Base-by-base conservation (phyloP, 2,888 invertebrate genomes). In the Cynaeus angustus region DNA sequence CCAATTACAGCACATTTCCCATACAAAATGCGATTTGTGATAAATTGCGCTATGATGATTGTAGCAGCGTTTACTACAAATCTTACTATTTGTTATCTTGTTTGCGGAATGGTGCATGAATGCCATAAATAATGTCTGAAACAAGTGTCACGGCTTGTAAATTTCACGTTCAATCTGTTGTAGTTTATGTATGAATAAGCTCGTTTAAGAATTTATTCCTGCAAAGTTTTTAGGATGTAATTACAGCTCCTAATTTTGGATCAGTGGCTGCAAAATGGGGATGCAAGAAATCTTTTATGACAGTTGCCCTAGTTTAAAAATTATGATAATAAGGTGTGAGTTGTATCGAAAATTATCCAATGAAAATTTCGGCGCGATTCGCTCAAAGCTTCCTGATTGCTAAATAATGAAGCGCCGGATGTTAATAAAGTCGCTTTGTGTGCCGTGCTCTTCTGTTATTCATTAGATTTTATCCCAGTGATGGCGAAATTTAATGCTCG, bases 1-100 rank as follows among this genome's bases (percentile, higher is more conserved):
- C n/a, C 38, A 55, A 55, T 55, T 55, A 38, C 37, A 38, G 33
- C 55, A 14, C 55, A 38, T 55, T 38, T 55, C 16, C 55, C 38
- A 16, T 7, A 48, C 48, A 10, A 30, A 12, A 12, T 30, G 16
- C 50, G 13, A 50, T 50, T 46, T 46, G 46, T 41, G 43, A 56
- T 56, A 43, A 56, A 56, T 43, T 28, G 55, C n/a, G 8, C 21
- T 16, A 55, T 28, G 55, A 55, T 55, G 52, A 13, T 28, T 56
- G 56, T 12, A 43, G 61, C 28, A 61, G 30, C 46, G 37, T 33
- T 33, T 46, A 12, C 13, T 14, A 16, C 48, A 61, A 61, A 61
- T 46, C 61, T 61, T 61, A 46, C 61, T 46, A 61, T 61, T 61
- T 61, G 61, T 61, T 61, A 61, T 46, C 61, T 46, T 30, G 61